phyloP scores from a whole-genome alignment of 1,140 invertebrate species.

The Danaus melanippus region DNA sequence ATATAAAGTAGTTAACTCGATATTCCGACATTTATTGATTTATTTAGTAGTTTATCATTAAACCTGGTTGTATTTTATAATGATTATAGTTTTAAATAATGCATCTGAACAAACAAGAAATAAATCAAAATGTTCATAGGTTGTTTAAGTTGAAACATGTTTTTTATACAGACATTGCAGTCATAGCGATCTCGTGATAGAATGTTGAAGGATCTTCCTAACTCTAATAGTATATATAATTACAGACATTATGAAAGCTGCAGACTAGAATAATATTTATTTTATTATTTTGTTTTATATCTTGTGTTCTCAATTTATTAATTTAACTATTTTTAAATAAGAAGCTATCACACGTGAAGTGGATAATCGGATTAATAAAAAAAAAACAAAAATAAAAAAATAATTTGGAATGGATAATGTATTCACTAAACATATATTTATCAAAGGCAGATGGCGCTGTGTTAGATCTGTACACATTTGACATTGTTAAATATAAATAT shows the following conservation, averaged over 20 bases:
- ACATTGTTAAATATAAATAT: constrained; percentile 12
- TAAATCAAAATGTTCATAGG: constrained; percentile 29
- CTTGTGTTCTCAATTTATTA: too few species aligned
- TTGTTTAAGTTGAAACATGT: constrained; percentile 25
- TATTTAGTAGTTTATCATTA: not conserved
- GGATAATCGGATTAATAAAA: too few species aligned
- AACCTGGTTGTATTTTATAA: constrained; percentile 2
- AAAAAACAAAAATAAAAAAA: too few species aligned
- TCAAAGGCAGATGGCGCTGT: constrained; percentile 25
- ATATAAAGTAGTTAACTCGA: too few species aligned
- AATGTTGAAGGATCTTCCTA: constrained; percentile 60
- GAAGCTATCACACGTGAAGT: too few species aligned
- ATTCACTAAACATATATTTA: too few species aligned
- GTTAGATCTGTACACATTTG: not conserved
- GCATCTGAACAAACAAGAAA: constrained; percentile 10
- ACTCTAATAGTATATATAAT: constrained; percentile 31
- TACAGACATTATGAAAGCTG: constrained; percentile 23
- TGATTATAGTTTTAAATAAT: constrained; percentile 2
- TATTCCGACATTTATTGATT: too few species aligned
- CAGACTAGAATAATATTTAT: constrained; percentile 16
- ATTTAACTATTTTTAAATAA: too few species aligned
- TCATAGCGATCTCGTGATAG: constrained; percentile 44
- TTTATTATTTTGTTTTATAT: too few species aligned
- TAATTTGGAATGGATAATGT: too few species aligned
- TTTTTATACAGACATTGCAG: constrained; percentile 32